Base-by-base conservation (phyloP, 2,888 invertebrate genomes). In the Cephus pulcher region DNA sequence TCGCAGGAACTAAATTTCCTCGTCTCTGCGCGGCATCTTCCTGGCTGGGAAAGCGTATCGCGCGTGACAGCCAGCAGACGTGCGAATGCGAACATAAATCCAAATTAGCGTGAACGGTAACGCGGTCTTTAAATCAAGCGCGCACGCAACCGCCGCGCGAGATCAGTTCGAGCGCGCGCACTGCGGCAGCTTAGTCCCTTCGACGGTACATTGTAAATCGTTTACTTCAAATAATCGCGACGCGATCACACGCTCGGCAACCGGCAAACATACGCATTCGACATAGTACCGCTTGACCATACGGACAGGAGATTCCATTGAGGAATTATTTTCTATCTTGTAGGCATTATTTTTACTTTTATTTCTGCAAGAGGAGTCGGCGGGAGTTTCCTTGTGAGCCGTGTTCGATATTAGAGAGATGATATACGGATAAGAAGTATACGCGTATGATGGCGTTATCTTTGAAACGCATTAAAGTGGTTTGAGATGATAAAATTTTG, bases 61-160 rank as follows among this genome's bases (percentile, higher is more conserved):
- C 56, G 68, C 73, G 74, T 75, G 74, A 33, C 74, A 74, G 74
- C 34, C 74, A 23, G 35, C 76, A 82, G 88, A 90, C 90, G 87
- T 87, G 85, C 89, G 85, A 90, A 90, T 88, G 86, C 86, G 88
- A 90, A 90, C 90, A 91, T 91, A 91, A 91, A 91, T 91, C 89
- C 90, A 91, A 91, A 91, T 91, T 90, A 91, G 90, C 89, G 88
- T 85, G 84, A 85, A 86, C 83, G 40, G 84, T 86, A 88, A 85
- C 86, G 86, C 84, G 83, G 82, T 80, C 81, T 81, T 78, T 80
- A 56, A 75, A 40, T 79, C 79, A 80, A 81, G 84, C 86, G 84
- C 82, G 83, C 56, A 77, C 79, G 81, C 78, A 56, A 56, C 40
- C 40, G 75, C 76, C 34, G 76, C 78, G 80, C 81, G 77, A 82